Evolutionary conservation across 2,888 invertebrate genomes (phyloP).

Genomic region (Neocrepidodera transversa): DNA sequence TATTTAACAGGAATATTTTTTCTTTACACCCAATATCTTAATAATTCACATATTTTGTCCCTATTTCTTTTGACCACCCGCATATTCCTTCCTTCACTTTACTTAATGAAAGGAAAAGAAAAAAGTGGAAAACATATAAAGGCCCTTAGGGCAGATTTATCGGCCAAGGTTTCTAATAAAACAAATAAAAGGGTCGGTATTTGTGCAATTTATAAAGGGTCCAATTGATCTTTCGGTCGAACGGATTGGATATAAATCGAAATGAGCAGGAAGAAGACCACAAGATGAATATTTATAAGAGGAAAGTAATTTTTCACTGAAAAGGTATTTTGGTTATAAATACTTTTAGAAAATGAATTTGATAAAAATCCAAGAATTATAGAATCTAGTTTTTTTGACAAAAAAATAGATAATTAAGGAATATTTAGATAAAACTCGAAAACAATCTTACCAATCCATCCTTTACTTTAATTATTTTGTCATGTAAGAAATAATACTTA

Average conservation of each 20-base stretch:
- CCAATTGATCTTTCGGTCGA: constrained; percentile 31
- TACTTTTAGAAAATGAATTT: too few species aligned
- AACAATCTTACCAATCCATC: too few species aligned
- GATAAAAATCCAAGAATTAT: too few species aligned
- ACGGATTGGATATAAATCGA: constrained; percentile 17
- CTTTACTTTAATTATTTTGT: too few species aligned
- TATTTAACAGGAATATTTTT: too few species aligned
- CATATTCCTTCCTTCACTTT: constrained; percentile 28
- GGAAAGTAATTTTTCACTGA: constrained; percentile 5
- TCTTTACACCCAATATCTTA: too few species aligned
- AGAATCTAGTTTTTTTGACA: too few species aligned
- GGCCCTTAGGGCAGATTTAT: constrained; percentile 28
- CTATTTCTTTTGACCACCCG: not conserved
- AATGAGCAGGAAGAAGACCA: not conserved
- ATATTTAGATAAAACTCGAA: too few species aligned
- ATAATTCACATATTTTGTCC: too few species aligned
- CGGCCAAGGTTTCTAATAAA: constrained; percentile 29
- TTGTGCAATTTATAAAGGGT: constrained; percentile 30
- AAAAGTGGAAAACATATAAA: constrained; percentile 34
- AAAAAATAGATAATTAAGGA: too few species aligned
- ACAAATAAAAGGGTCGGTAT: constrained; percentile 34
- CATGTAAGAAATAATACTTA: too few species aligned
- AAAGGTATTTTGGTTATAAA: too few species aligned
- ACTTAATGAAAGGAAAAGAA: constrained; percentile 36
- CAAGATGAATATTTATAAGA: constrained; percentile 31